phyloP scores from a whole-genome alignment of 2,888 invertebrate genomes.

The Nineta flava region DNA sequence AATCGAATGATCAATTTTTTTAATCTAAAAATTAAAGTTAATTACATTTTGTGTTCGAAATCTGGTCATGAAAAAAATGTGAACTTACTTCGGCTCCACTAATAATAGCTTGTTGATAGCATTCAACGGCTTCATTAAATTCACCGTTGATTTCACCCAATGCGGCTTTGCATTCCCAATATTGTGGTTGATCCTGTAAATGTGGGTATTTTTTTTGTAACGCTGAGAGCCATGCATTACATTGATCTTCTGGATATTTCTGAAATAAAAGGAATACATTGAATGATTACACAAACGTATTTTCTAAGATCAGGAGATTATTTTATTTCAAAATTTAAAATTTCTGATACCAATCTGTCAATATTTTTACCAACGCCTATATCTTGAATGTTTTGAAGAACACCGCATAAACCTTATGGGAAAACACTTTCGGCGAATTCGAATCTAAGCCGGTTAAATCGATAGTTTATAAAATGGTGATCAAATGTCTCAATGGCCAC shows the following conservation, averaged over 20 bases:
- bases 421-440: no score
- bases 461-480: no score
- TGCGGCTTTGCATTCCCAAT: conserved; percentile 44
- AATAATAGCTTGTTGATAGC: conserved; percentile 38
- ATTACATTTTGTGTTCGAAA: background rate
- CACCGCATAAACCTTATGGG: no score
- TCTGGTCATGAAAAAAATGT: background rate
- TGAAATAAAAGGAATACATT: conserved; percentile 15
- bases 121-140: conserved; percentile 36
- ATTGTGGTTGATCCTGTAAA: conserved; percentile 30
- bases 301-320: background rate
- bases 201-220: conserved; percentile 30
- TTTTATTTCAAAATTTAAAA: background rate
- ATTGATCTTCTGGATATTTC: conserved; percentile 38
- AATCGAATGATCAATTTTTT: conserved; percentile 33
- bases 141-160: conserved; percentile 37
- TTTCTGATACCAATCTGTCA: background rate
- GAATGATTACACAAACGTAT: background rate
- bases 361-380: background rate
- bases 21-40: conserved; percentile 9
- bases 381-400: no score
- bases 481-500: no score
- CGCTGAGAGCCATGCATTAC: conserved; percentile 36
- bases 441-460: no score
- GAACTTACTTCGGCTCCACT: conserved; percentile 36